Percentiles rank a stretch among this genome's conserved stretches.
phyloP scores from a whole-genome alignment of 2,888 invertebrate genomes.

The Griposia aprilina region DNA sequence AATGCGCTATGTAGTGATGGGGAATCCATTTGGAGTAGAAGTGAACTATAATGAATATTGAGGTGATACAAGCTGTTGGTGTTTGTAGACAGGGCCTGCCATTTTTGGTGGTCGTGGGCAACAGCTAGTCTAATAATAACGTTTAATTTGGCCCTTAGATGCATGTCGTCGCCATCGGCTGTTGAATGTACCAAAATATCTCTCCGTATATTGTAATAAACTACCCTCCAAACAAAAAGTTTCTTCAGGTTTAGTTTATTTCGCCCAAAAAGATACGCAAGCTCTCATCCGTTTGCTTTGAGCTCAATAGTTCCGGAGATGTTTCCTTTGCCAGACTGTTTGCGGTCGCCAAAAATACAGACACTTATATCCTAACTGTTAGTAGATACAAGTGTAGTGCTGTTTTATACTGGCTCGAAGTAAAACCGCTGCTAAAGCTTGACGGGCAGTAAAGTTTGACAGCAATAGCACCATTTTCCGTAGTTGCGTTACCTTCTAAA shows the following conservation, averaged over 20 bases:
- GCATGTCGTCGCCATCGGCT: not conserved
- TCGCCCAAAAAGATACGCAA: slow-evolving; percentile 4
- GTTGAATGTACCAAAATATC: not conserved
- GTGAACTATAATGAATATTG: not conserved
- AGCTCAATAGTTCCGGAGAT: slow-evolving; percentile 37
- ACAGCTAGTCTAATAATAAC: too few relatives aligned
- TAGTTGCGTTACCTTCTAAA: not conserved
- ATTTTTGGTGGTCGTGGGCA: not conserved
- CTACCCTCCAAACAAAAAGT: slow-evolving; percentile 5
- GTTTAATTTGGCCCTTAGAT: not conserved
- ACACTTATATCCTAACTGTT: not conserved
- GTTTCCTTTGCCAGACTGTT: slow-evolving; percentile 45
- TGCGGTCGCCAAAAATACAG: slow-evolving; percentile 38
- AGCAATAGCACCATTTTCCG: not conserved
- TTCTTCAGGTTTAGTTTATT: slow-evolving; percentile 5
- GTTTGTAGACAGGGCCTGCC: not conserved
- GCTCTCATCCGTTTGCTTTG: slow-evolving; percentile 27
- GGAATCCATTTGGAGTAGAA: slow-evolving; percentile 42
- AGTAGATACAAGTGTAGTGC: not conserved
- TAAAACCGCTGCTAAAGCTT: not conserved
- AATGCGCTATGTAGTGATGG: slow-evolving; percentile 73
- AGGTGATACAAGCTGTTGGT: not conserved
- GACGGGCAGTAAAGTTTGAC: not conserved
- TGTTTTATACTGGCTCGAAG: not conserved
- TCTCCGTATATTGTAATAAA: slow-evolving; percentile 18